phyloP scores from a whole-genome alignment of 2,888 invertebrate species.

The Operophtera brumata region DNA sequence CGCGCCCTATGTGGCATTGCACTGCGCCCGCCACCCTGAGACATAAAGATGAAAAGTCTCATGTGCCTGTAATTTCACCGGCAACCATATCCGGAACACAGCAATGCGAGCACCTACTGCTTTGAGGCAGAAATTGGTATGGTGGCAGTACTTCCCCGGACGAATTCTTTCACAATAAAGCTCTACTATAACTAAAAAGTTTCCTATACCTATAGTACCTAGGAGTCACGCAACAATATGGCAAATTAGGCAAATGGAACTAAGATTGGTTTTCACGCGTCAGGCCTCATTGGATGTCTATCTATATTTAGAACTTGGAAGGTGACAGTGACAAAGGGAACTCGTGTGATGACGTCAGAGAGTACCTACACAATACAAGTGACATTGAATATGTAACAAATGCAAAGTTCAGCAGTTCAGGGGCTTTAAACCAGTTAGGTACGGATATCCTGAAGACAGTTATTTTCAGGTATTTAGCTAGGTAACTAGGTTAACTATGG shows the following conservation, averaged over 20 bases:
- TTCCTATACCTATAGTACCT: too few species aligned
- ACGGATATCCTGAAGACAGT: constrained; percentile 4
- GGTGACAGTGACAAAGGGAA: constrained; percentile 16
- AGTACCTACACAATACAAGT: constrained; percentile 14
- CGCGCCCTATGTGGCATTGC: too few species aligned
- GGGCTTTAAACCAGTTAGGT: constrained; percentile 2
- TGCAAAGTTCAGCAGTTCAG: constrained; percentile 15
- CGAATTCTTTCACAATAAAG: too few species aligned
- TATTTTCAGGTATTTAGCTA: too few species aligned
- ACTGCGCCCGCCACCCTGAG: too few species aligned
- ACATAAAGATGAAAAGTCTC: too few species aligned
- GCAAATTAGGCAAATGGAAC: neutral
- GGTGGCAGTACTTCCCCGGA: too few species aligned
- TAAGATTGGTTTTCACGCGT: constrained; percentile 16
- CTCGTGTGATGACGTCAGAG: constrained; percentile 8
- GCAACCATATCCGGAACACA: too few species aligned
- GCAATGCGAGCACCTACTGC: too few species aligned
- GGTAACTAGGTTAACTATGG: neutral
- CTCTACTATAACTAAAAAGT: too few species aligned
- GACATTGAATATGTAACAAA: constrained; percentile 18
- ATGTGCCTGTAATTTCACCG: too few species aligned
- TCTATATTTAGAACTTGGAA: constrained; percentile 17
- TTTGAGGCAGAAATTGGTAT: too few species aligned
- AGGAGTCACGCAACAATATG: constrained; percentile 7
- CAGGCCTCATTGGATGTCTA: constrained; percentile 2